phyloP scores from a whole-genome alignment of 1,140 invertebrate species.

The Heterodera schachtii region DNA sequence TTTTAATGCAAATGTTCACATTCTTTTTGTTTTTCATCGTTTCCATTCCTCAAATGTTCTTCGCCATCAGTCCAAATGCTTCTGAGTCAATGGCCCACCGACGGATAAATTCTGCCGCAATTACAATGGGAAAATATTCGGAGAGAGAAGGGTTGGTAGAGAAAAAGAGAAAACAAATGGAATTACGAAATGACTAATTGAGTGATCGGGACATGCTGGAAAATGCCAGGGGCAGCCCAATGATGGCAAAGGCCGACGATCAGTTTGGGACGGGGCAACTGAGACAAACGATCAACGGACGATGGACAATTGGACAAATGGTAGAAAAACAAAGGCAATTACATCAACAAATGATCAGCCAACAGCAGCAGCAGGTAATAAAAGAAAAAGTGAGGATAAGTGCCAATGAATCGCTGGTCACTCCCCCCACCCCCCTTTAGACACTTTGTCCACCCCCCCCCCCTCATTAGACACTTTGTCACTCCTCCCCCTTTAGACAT shows the following conservation, averaged over 20 bases:
- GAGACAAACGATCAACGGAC: background rate
- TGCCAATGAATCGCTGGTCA: no score
- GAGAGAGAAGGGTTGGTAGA: background rate
- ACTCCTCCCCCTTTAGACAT: no score
- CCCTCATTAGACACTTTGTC: no score
- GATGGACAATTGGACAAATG: background rate
- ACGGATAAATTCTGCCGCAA: background rate
- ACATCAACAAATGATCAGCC: no score
- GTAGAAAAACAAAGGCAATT: no score
- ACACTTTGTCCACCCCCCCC: no score
- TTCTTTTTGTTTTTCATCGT: background rate
- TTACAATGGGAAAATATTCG: constrained; percentile 9
- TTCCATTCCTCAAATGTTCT: background rate
- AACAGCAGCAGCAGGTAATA: no score
- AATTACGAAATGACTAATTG: background rate
- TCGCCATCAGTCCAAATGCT: background rate
- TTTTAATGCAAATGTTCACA: no score
- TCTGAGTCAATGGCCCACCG: background rate
- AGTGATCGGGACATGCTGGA: constrained; percentile 9
- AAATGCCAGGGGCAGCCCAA: background rate
- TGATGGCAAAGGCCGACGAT: background rate
- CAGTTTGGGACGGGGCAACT: background rate
- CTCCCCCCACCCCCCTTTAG: no score
- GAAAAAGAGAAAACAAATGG: no score
- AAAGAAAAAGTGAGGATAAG: no score